These are phyloP conservation scores for Meiosimyza platycephala DNA, from an alignment of 2,888 invertebrate genomes.

Conservation along the genomic window DNA sequence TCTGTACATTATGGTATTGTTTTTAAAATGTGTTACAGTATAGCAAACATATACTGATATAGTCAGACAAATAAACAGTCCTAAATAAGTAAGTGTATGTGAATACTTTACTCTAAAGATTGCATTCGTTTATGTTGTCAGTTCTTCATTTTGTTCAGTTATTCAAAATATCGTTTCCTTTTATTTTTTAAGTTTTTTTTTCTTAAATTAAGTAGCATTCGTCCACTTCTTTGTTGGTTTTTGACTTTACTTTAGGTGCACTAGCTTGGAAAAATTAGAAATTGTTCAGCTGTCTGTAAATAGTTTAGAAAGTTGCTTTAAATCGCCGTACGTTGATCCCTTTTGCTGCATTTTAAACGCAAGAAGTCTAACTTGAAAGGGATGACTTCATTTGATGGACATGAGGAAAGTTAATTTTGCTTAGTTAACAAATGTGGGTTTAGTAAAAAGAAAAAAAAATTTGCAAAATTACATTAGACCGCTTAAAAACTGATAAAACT, in stretches of 20 bases:
- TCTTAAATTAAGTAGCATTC: constrained; percentile 2
- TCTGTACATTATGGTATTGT: neutral
- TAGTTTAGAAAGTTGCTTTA: neutral
- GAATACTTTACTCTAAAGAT: neutral
- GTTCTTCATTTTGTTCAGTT: neutral
- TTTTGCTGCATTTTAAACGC: neutral
- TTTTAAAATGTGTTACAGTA: neutral
- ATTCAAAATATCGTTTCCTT: neutral
- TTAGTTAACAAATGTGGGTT: too few species aligned
- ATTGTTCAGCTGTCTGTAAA: constrained; percentile 22
- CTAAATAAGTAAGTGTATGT: neutral
- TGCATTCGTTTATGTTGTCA: constrained; percentile 2
- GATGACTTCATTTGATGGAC: too few species aligned
- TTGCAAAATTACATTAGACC: too few species aligned
- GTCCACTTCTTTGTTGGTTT: constrained; percentile 7
- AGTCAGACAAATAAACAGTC: neutral
- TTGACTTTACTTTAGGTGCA: neutral
- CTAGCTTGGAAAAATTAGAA: constrained; percentile 23
- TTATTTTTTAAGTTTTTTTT: neutral
- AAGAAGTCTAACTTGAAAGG: neutral
- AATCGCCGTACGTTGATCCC: neutral
- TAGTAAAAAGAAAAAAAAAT: too few species aligned
- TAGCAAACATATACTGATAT: neutral
- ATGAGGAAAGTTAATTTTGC: too few species aligned
- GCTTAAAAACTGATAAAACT: too few species aligned